phyloP scores from a whole-genome alignment of 2,113 vertebrate genomes.

The Stictonetta naevosa region DNA sequence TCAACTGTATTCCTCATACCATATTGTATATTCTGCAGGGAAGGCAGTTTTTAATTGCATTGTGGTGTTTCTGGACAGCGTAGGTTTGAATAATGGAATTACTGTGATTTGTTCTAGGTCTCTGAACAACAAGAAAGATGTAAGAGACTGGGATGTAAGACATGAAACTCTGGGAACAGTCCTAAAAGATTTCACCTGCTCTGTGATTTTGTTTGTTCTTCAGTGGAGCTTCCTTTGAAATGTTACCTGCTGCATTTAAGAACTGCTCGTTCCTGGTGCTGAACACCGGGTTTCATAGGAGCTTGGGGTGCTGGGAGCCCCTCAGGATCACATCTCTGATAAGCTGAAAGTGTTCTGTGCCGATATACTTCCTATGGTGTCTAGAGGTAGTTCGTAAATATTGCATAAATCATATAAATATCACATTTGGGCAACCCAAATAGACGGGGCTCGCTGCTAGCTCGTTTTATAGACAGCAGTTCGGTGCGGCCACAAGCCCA shows the following conservation, averaged over 20 bases:
- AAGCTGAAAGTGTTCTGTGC: not conserved
- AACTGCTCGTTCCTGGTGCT: not conserved
- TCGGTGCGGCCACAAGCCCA: too few relatives aligned
- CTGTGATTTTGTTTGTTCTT: not conserved
- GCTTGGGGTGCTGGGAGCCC: not conserved
- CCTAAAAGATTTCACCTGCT: not conserved
- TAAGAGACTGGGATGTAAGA: slow-evolving; percentile 1
- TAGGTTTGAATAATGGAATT: slow-evolving; percentile 44
- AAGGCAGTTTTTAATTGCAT: slow-evolving; percentile 49
- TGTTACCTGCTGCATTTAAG: not conserved
- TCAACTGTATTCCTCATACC: slow-evolving; percentile 25
- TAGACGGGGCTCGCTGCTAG: not conserved
- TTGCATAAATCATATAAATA: too few relatives aligned
- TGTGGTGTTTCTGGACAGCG: slow-evolving; percentile 31
- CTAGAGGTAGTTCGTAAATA: not conserved
- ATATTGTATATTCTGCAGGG: slow-evolving; percentile 1
- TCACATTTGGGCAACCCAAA: not conserved
- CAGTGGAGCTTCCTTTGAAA: not conserved
- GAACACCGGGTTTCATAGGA: too few relatives aligned
- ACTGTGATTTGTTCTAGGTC: slow-evolving; percentile 24
- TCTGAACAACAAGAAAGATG: slow-evolving; percentile 15
- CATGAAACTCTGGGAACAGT: not conserved
- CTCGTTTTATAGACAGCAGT: not conserved
- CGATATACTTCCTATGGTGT: not conserved
- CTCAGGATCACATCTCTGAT: not conserved